Evolutionary conservation across 1,140 invertebrate genomes (phyloP).

Genomic region (Anoplolepis gracilipes): DNA sequence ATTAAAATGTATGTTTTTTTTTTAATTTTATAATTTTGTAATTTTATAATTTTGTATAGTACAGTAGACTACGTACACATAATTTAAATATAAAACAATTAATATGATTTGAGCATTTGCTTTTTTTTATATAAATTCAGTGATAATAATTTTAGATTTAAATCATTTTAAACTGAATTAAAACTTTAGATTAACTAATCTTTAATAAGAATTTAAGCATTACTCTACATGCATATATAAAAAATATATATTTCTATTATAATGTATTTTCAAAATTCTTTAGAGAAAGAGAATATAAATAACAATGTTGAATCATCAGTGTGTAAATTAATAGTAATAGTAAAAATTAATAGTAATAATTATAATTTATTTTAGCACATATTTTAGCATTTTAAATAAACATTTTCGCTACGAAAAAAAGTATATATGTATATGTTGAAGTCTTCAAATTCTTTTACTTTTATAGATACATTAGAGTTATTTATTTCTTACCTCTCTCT

Average conservation of each 20-base stretch:
- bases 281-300: background rate
- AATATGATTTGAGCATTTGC: no score
- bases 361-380: no score
- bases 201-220: no score
- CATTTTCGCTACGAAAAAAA: no score
- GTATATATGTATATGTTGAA: background rate
- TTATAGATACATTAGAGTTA: background rate
- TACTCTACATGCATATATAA: background rate
- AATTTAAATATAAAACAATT: background rate
- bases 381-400: background rate
- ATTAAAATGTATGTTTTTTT: background rate
- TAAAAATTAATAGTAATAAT: no score
- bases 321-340: no score
- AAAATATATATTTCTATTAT: background rate
- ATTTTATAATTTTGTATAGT: background rate
- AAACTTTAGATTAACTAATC: no score
- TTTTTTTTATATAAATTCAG: no score
- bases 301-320: background rate
- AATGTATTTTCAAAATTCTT: background rate
- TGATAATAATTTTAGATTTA: no score
- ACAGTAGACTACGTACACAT: background rate
- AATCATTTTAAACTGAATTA: no score
- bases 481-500: constrained; percentile 52
- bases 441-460: background rate
- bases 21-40: background rate